Percentiles rank a stretch among this genome's conserved stretches.
Conservation (phyloP, 1,140 invertebrate species). For the Drosophila tani region DNA sequence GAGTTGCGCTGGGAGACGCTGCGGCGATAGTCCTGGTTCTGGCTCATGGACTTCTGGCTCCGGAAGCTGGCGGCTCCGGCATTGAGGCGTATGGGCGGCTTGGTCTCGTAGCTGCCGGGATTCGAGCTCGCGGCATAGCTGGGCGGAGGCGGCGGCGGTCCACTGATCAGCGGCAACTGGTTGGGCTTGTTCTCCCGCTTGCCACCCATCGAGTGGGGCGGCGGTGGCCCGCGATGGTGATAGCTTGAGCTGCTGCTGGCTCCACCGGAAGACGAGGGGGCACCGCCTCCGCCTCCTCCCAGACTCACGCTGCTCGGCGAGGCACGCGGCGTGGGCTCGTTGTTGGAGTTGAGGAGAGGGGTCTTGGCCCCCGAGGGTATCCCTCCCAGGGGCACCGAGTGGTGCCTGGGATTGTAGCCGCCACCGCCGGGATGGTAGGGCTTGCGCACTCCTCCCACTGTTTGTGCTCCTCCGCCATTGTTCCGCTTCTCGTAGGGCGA, state of each 20-base stretch:
- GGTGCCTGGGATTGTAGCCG: constrained; percentile 72
- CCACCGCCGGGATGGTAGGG: constrained; percentile 76
- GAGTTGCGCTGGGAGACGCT: constrained; percentile 82
- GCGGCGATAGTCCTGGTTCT: constrained; percentile 74
- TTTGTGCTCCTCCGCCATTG: constrained; percentile 42
- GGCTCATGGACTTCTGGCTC: constrained; percentile 73
- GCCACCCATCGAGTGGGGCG: constrained; percentile 56
- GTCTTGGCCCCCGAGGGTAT: constrained; percentile 63
- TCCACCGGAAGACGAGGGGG: constrained; percentile 37
- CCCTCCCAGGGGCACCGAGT: constrained; percentile 61
- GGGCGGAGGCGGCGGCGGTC: constrained; percentile 74
- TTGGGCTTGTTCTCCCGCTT: constrained; percentile 73
- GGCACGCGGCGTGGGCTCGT: constrained; percentile 74
- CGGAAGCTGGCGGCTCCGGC: constrained; percentile 75
- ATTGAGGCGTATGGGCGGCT: constrained; percentile 77
- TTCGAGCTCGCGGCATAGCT: constrained; percentile 55
- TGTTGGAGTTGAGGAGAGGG: constrained; percentile 70
- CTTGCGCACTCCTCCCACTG: constrained; percentile 48
- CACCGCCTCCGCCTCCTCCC: constrained; percentile 15
- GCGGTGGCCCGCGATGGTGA: constrained; percentile 67
- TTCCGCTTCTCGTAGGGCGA: constrained; percentile 77
- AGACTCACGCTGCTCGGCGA: constrained; percentile 72
- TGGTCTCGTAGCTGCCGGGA: constrained; percentile 55
- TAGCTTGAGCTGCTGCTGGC: constrained; percentile 22
- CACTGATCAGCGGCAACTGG: constrained; percentile 73